Base-by-base conservation (phyloP, 2,888 invertebrate species). In the Punctoribates punctum region DNA sequence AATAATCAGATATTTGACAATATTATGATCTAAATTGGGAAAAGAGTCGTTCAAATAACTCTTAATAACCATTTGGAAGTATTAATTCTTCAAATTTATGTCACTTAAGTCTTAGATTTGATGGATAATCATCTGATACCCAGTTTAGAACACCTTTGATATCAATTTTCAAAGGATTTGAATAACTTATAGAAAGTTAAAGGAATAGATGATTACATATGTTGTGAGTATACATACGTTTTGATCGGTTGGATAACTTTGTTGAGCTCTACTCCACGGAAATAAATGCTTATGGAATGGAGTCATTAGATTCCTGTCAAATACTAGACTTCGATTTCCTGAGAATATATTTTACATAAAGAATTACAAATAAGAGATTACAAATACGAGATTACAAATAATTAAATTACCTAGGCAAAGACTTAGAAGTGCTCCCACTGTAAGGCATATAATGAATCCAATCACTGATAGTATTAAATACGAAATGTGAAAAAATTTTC, bases 381-480 rank as follows among this genome's bases (percentile, higher is more conserved):
- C 8, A n/a, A 54, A 20, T 5, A 54, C 23, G 2, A 5, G 8
- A 46, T 11, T 11, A 46, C 15, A 11, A 11, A 46, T 8, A 46
- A 11, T 11, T 46, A 46, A 46, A 11, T 13, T 54, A 62, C 62
- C 62, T 1, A 62, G 27, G 13, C 62, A 62, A 5, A 25, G 25
- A 62, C 62, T 62, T 17, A 62, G 25, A 17, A 62, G 23, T 29
- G 27, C 11, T 13, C 75, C 74, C 11, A 78, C 75, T 20, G 73
- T 54, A 6, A 77, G 60, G 25, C 70, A 74, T 15, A 78, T 62
- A 3, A 78, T 23, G 42, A 78, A 78, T 25, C 78, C 78, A 11
- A 74, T 48, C 13, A 77, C 73, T n/a, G 78, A 78, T 20, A 78
- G 62, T 57, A 78, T 60, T 60, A 78, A 73, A 34, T 77, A 78